Percentiles rank a stretch among this genome's conserved stretches.
These are phyloP conservation scores for Lomographa bimaculata DNA, from an alignment of 2,888 invertebrate genomes.

Conservation along the genomic window DNA sequence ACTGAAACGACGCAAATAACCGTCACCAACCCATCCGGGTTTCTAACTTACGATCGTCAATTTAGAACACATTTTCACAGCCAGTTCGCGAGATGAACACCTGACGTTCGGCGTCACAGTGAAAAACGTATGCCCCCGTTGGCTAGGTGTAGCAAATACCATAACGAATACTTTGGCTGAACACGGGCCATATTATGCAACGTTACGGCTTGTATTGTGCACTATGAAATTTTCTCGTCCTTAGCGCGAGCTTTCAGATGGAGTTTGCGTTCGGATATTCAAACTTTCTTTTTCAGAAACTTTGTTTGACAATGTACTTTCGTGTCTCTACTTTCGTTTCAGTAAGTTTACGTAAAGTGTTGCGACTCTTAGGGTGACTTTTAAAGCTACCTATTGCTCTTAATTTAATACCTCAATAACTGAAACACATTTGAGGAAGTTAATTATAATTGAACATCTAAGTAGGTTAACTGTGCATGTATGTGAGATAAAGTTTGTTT, in stretches of 20 bases:
- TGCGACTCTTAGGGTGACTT: too few relatives aligned
- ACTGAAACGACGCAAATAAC: slow-evolving; percentile 54
- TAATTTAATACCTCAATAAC: too few relatives aligned
- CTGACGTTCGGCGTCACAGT: slow-evolving; percentile 81
- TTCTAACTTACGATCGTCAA: slow-evolving; percentile 46
- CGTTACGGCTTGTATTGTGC: slow-evolving; percentile 73
- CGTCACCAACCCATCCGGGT: slow-evolving; percentile 35
- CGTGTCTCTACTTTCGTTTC: neutral
- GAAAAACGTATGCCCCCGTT: slow-evolving; percentile 79
- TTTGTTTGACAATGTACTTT: slow-evolving; percentile 1
- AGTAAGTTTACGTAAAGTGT: too few relatives aligned
- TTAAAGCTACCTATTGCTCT: too few relatives aligned
- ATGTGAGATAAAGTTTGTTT: too few relatives aligned
- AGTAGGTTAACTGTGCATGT: too few relatives aligned
- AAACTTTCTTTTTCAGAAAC: slow-evolving; percentile 4
- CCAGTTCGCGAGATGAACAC: slow-evolving; percentile 69
- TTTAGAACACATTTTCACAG: slow-evolving; percentile 55
- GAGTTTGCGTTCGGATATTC: slow-evolving; percentile 29
- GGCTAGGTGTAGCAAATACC: slow-evolving; percentile 82
- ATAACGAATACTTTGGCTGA: slow-evolving; percentile 83
- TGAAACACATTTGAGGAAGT: too few relatives aligned
- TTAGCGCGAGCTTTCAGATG: slow-evolving; percentile 58
- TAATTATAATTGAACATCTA: too few relatives aligned
- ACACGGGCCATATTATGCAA: slow-evolving; percentile 81
- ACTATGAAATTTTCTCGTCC: slow-evolving; percentile 67